These are phyloP conservation scores for Uria aalge DNA, from an alignment of 2,113 vertebrate genomes.

Conservation along the genomic window DNA sequence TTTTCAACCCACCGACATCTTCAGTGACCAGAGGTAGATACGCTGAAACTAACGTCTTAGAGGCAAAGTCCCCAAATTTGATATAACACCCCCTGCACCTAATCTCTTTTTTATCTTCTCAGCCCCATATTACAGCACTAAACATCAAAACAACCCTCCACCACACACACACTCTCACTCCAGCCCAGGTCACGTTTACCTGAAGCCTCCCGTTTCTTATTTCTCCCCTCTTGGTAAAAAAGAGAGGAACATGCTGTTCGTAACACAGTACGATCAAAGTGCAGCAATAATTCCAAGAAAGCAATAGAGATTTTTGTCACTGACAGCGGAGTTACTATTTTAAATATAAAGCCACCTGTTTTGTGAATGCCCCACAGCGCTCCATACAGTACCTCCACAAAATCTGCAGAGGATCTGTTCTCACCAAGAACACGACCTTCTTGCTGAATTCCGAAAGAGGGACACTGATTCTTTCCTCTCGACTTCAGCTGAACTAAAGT, in stretches of 20 bases:
- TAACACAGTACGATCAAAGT: background rate
- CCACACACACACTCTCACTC: background rate
- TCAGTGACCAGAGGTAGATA: background rate
- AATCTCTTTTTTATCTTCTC: background rate
- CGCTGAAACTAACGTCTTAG: background rate
- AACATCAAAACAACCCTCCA: background rate
- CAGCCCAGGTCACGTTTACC: background rate
- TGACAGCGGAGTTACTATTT: background rate
- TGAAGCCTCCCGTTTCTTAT: background rate
- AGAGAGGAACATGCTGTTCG: background rate
- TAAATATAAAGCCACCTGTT: conserved; percentile 15
- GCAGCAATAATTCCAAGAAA: background rate
- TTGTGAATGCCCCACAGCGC: background rate
- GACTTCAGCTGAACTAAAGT: conserved; percentile 31
- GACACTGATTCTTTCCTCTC: background rate
- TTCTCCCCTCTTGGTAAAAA: background rate
- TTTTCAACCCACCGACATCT: background rate
- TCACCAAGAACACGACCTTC: background rate
- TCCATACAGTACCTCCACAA: conserved; percentile 18
- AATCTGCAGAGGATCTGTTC: conserved; percentile 11
- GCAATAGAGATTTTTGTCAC: background rate
- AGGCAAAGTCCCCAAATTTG: background rate
- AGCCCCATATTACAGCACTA: background rate
- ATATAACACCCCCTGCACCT: background rate
- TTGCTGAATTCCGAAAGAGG: background rate